Evolutionary conservation across 2,888 invertebrate genomes (phyloP).

Genomic region (Mechanitis mazaeus): DNA sequence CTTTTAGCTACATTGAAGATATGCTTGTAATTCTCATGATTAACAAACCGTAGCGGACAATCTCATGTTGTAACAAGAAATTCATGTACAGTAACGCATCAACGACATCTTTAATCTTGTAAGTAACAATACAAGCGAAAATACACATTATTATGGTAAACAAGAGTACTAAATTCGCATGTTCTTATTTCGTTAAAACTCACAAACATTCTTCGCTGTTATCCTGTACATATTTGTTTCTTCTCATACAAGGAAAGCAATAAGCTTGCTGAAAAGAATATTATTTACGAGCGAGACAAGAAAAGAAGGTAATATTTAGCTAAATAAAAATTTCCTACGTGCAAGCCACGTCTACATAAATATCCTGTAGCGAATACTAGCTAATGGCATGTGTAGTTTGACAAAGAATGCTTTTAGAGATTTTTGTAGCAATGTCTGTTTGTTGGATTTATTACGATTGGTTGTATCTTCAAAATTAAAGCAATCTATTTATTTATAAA

Average conservation of each 20-base stretch:
- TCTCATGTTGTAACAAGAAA: constrained; percentile 49
- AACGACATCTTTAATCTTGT: not conserved
- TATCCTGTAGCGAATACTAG: constrained; percentile 60
- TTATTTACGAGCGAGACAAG: constrained; percentile 66
- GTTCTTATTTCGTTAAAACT: constrained; percentile 9
- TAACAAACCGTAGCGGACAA: constrained; percentile 61
- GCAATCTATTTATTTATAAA: not conserved
- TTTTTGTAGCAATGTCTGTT: constrained; percentile 27
- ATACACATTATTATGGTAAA: constrained; percentile 1
- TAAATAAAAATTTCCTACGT: constrained; percentile 65
- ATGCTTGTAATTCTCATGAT: constrained; percentile 46
- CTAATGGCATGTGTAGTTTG: constrained; percentile 62
- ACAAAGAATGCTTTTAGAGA: constrained; percentile 43
- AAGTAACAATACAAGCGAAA: constrained; percentile 15
- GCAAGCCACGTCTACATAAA: constrained; percentile 60
- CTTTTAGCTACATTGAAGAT: constrained; percentile 19
- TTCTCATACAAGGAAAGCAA: constrained; percentile 52
- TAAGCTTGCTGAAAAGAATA: constrained; percentile 69
- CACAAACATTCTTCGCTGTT: constrained; percentile 15
- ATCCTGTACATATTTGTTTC: constrained; percentile 47
- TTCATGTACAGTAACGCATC: constrained; percentile 37
- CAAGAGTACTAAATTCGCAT: constrained; percentile 16
- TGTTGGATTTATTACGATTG: constrained; percentile 19
- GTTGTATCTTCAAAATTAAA: constrained; percentile 8
- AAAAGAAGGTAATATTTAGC: constrained; percentile 62